Percentiles rank a stretch among this genome's conserved stretches.
These are phyloP conservation scores for Odontamblyopus lacepedii DNA, from an alignment of 2,797 vertebrate species.

Conservation along the genomic window DNA sequence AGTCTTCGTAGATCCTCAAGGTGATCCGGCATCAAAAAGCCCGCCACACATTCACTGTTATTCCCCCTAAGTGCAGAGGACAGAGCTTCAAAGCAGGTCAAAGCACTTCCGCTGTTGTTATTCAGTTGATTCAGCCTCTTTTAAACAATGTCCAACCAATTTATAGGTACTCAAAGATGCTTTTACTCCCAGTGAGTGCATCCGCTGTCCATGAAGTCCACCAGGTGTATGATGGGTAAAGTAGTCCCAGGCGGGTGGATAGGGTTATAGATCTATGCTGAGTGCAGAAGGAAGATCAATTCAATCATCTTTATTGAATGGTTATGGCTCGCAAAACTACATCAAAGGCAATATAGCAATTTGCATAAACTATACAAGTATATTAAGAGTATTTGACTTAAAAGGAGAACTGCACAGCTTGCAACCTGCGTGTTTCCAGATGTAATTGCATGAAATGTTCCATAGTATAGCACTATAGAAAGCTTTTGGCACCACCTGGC, in stretches of 20 bases:
- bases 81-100: conserved; percentile 66
- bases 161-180: conserved; percentile 26
- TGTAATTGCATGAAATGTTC: no score
- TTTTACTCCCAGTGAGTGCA: conserved; percentile 20
- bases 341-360: background rate
- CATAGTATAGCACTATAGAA: background rate
- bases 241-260: conserved; percentile 1
- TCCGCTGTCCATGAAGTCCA: background rate
- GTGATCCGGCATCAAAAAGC: conserved; percentile 59
- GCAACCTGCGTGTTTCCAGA: background rate
- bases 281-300: no score
- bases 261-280: background rate
- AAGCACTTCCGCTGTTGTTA: conserved; percentile 55
- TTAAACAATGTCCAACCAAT: conserved; percentile 56
- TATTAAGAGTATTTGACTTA: no score
- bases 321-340: background rate
- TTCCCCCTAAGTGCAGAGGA: conserved; percentile 58
- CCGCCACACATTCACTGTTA: conserved; percentile 23
- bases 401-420: no score
- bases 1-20: conserved; percentile 56
- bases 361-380: no score
- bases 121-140: conserved; percentile 55
- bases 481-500: background rate
- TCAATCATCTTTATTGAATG: no score
- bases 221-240: conserved; percentile 5